Base-by-base conservation (phyloP, 2,113 vertebrate genomes). In the Girardinichthys multiradiatus region DNA sequence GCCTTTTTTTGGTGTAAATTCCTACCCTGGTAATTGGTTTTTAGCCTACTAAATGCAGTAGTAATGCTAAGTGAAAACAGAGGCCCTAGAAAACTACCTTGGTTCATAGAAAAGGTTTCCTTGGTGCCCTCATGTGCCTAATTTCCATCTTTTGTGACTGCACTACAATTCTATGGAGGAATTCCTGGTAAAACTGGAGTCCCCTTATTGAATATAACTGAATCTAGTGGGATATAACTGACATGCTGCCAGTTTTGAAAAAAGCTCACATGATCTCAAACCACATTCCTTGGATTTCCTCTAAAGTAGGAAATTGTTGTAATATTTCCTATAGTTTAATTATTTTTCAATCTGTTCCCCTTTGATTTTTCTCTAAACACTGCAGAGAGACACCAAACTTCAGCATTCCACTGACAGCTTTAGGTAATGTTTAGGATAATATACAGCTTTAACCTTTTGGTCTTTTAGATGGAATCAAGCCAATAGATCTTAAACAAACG, bases 401-500 rank as follows among this genome's bases (percentile, higher is more conserved):
- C 9, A 30, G 17, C 58, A 68, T 80, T 59, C 57, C 64, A 59
- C 71, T 45, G 10, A 14, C 35, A 66, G 57, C 64, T 70, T 30
- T 11, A 28, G 3, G 57, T 33, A 37, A 39, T 66, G 73, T 45
- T 70, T 72, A 60, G 63, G 24, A 66, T 64, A 24, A 87, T 74
- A 39, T 48, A 80, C 45, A 2, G 15, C 29, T 31, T 63, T 54
- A 68, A 68, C 17, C 4, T 57, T 30, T 26, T 13, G 1, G 48
- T 24, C 67, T 89, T 74, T 85, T 64, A 86, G 75, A 74, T 81
- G 63, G 30, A 82, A 59, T 76, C 60, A 35, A 57, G 39, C 67
- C 62, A 75, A 74, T 75, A 84, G 31, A 54, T 83, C 80, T 59
- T n/a, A 68, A 59, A 69, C 30, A 60, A 28, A 70, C 73, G 42